Evolutionary conservation across 2,888 invertebrate species (phyloP), one percentile per base, ranked within the genome.

Genomic region (Drosophila algonquin): DNA sequence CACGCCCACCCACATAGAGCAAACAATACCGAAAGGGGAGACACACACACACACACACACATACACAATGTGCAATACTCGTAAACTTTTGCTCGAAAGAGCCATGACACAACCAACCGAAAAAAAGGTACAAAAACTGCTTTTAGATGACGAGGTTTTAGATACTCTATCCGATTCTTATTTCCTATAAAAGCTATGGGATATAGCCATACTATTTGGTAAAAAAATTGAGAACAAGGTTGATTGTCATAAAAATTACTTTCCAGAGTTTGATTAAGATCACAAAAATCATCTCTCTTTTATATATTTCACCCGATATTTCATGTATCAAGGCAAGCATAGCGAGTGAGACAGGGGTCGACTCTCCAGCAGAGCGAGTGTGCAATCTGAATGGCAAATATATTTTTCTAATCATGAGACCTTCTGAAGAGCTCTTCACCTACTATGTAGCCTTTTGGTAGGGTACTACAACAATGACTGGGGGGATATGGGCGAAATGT

Each of bases 51-150:
- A 30, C 30, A 30, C 32, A 44, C 52, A 70, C 59, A 32, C 58
- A 65, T 21, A n/a, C n/a, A n/a, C 21, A 21, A 69, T 75, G 72
- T 9, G 63, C 75, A 70, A 63, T 73, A 21, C 69, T 52, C 52
- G 40, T 47, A 77, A 82, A 86, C 72, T 77, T 82, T 82, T 30
- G 56, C 76, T 16, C 21, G 16, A 63, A 30, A 51, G 18, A 63
- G 27, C 7, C 30, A 30, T 8, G 30, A 1, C 7, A 30, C 30
- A 30, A 30, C 30, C 12, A 55, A 58, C 55, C 40, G 40, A 56
- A 45, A 76, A 71, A 55, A 46, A 48, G 35, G 45, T 40, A 60
- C 30, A 16, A n/a, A 1, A 12, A 3, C 8, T 12, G 14, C 0
- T 3, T 0, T 5, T 10, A 12, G 6, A 2, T 3, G 1, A 2